A percentile compares a stretch with the other conserved stretches of the same genome.
phyloP scores from a whole-genome alignment of 1,140 invertebrate genomes.

The Melitaea cinxia region DNA sequence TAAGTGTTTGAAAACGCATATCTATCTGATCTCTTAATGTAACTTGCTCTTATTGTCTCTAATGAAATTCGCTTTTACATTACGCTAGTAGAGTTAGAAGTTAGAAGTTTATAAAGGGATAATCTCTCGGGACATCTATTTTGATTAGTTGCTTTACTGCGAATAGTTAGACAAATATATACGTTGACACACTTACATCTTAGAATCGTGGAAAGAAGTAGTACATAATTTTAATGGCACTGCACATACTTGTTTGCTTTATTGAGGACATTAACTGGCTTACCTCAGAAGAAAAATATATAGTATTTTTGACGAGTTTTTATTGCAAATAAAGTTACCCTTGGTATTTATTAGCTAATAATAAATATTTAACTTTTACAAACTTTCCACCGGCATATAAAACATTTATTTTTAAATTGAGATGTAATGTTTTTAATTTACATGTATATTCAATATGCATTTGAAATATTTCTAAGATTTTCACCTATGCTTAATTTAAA shows the following conservation, averaged over 20 bases:
- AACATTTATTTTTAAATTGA: neutral
- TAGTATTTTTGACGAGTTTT: neutral
- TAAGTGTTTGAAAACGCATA: too few species aligned
- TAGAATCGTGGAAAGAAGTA: neutral
- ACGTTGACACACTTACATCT: too few species aligned
- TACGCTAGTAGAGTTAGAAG: too few species aligned
- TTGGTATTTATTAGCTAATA: neutral
- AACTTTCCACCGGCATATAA: neutral
- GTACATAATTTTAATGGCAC: slow-evolving; percentile 33
- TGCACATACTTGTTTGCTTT: slow-evolving; percentile 20
- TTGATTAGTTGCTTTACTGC: too few species aligned
- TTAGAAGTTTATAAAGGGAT: too few species aligned
- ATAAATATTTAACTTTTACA: neutral
- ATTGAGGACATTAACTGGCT: slow-evolving; percentile 42
- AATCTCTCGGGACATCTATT: too few species aligned
- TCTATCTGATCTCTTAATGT: too few species aligned
- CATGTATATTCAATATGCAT: neutral
- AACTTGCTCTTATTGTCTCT: too few species aligned
- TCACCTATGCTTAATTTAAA: slow-evolving; percentile 14
- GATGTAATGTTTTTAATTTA: neutral
- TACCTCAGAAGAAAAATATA: slow-evolving; percentile 34
- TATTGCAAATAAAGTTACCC: neutral
- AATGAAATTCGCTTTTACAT: too few species aligned
- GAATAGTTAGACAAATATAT: too few species aligned
- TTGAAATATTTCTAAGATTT: neutral